Conservation (phyloP, 2,888 invertebrate species). For the Eristalis intricaria region DNA sequence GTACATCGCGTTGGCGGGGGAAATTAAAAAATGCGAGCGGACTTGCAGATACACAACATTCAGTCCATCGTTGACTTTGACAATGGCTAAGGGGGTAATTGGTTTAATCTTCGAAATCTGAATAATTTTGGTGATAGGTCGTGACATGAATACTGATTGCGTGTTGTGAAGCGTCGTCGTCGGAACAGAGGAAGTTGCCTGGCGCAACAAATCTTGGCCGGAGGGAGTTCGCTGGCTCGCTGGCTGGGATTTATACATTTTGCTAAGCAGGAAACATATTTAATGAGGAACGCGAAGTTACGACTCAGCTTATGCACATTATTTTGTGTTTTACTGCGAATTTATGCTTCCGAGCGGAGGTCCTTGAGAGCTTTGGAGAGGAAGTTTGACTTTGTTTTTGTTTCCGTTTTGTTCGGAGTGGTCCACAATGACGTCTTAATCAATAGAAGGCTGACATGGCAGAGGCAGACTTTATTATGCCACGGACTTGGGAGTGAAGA, state of each 20-base stretch:
- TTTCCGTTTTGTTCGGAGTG: background rate
- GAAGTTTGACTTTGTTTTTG: background rate
- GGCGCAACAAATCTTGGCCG: background rate
- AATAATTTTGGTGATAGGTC: constrained; percentile 64
- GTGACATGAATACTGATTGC: constrained; percentile 70
- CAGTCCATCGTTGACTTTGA: constrained; percentile 2
- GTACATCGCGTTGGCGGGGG: constrained; percentile 17
- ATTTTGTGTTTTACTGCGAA: constrained; percentile 33
- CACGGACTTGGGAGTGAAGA: background rate
- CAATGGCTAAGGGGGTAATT: constrained; percentile 52
- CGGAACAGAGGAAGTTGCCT: background rate
- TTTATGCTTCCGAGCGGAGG: constrained; percentile 40
- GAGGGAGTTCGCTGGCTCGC: background rate
- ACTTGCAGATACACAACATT: constrained; percentile 14
- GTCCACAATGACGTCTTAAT: background rate
- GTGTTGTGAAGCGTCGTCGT: background rate
- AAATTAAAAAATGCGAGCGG: constrained; percentile 56
- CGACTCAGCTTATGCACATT: constrained; percentile 38
- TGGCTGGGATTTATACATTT: constrained; percentile 35
- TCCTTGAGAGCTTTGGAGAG: background rate
- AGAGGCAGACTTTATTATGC: background rate
- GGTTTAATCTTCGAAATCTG: constrained; percentile 60
- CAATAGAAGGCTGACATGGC: background rate
- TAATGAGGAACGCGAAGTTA: constrained; percentile 57
- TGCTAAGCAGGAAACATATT: constrained; percentile 51